Conservation (phyloP, 2,888 invertebrate genomes). For the Anthrax anthrax region DNA sequence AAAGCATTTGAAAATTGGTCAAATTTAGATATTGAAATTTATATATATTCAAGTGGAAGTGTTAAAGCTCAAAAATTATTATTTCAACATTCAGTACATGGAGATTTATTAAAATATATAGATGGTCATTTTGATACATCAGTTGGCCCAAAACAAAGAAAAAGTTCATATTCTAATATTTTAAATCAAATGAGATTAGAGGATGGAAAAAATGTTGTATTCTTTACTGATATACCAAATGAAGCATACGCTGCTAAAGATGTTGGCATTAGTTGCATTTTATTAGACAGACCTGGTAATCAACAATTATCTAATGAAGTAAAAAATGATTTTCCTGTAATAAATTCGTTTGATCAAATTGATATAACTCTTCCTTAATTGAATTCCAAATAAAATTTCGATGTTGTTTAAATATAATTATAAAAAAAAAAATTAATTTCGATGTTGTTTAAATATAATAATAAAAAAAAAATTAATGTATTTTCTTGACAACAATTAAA, state of each 20-base stretch:
- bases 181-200: slow-evolving; percentile 44
- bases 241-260: slow-evolving; percentile 71
- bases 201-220: slow-evolving; percentile 45
- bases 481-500: too few relatives aligned
- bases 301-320: slow-evolving; percentile 48
- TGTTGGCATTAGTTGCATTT: slow-evolving; percentile 52
- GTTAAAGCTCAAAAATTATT: slow-evolving; percentile 79
- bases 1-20: slow-evolving; percentile 57
- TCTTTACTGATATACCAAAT: slow-evolving; percentile 71
- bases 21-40: slow-evolving; percentile 51
- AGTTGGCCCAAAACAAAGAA: slow-evolving; percentile 66
- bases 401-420: too few relatives aligned
- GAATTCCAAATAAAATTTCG: too few relatives aligned
- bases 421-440: too few relatives aligned
- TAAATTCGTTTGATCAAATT: slow-evolving; percentile 45
- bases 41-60: slow-evolving; percentile 86
- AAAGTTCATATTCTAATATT: slow-evolving; percentile 65
- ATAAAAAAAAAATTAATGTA: too few relatives aligned
- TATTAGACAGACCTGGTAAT: slow-evolving; percentile 72
- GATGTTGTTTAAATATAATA: too few relatives aligned
- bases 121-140: slow-evolving; percentile 77
- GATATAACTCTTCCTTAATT: too few relatives aligned
- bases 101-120: slow-evolving; percentile 59
- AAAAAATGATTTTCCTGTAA: slow-evolving; percentile 38
- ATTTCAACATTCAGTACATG: slow-evolving; percentile 59